These are phyloP conservation scores for Sebastes kiyomatsui DNA, from an alignment of 2,797 vertebrate genomes.

Conservation along the genomic window DNA sequence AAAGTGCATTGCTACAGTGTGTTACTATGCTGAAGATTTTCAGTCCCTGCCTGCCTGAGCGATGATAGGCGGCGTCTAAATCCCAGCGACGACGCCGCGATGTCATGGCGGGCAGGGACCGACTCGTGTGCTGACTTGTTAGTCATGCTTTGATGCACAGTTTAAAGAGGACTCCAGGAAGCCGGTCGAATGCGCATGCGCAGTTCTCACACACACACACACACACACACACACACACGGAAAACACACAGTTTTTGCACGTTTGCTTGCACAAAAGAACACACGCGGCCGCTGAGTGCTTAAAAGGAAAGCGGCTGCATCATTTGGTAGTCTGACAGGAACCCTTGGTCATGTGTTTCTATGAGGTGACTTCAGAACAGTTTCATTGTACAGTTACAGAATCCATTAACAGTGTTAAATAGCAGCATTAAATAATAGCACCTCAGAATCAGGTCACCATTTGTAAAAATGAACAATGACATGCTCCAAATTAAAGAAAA, in stretches of 20 bases:
- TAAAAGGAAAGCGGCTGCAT: constrained; percentile 52
- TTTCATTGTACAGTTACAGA: background rate
- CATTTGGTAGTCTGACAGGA: constrained; percentile 64
- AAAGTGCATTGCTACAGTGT: background rate
- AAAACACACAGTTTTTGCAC: constrained; percentile 49
- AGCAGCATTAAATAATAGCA: background rate
- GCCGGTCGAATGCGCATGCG: constrained; percentile 42
- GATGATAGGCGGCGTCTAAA: constrained; percentile 45
- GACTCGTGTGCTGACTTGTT: constrained; percentile 75
- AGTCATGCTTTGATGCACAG: constrained; percentile 83
- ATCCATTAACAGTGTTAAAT: background rate
- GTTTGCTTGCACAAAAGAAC: constrained; percentile 36
- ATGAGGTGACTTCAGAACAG: constrained; percentile 30
- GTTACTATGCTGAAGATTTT: constrained; percentile 40
- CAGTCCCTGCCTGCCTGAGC: constrained; percentile 26
- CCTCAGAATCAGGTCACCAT: background rate
- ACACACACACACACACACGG: constrained; percentile 32
- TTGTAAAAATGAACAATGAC: background rate
- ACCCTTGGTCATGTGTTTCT: constrained; percentile 28
- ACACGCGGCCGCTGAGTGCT: constrained; percentile 40
- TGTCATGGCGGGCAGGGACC: constrained; percentile 58
- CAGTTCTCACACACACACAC: constrained; percentile 21
- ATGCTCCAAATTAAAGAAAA: background rate
- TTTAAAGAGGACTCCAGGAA: constrained; percentile 83
- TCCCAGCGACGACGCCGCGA: constrained; percentile 42